These are phyloP conservation scores for Cataglyphis livida DNA, from an alignment of 2,888 invertebrate genomes.

Conservation along the genomic window DNA sequence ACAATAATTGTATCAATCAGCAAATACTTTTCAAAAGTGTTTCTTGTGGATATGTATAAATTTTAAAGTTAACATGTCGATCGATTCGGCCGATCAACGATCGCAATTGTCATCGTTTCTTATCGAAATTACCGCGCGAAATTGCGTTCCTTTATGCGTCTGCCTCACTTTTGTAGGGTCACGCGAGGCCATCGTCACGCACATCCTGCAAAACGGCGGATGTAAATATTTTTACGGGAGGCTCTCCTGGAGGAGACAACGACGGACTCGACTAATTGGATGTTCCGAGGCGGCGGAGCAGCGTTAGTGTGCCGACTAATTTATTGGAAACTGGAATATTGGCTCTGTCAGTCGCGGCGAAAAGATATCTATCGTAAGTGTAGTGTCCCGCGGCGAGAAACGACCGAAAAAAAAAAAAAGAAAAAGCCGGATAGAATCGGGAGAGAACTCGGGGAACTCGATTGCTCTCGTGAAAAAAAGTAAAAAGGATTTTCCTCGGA, in stretches of 20 bases:
- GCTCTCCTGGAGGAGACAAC: slow-evolving; percentile 23
- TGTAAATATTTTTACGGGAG: slow-evolving; percentile 55
- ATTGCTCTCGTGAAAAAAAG: neutral
- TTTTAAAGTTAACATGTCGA: slow-evolving; percentile 12
- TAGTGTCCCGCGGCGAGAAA: neutral
- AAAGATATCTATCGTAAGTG: slow-evolving; percentile 29
- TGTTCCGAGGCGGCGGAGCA: slow-evolving; percentile 21
- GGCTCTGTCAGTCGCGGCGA: slow-evolving; percentile 22
- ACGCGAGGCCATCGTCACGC: slow-evolving; percentile 61
- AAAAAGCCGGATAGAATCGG: neutral
- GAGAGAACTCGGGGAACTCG: neutral
- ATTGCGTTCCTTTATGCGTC: slow-evolving; percentile 4
- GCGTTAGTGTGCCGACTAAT: slow-evolving; percentile 13
- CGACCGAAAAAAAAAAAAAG: neutral
- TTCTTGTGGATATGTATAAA: neutral
- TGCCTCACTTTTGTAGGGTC: neutral
- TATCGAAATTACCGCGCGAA: slow-evolving; percentile 16
- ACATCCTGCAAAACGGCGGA: slow-evolving; percentile 65
- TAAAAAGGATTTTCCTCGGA: neutral
- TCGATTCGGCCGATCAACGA: slow-evolving; percentile 14
- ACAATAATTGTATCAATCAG: slow-evolving; percentile 5
- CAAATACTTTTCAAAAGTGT: neutral
- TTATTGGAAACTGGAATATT: slow-evolving; percentile 24
- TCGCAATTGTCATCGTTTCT: slow-evolving; percentile 15
- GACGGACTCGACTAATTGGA: slow-evolving; percentile 29